These are phyloP conservation scores for Drosophila teissieri DNA, from an alignment of 1,140 invertebrate genomes.

Conservation along the genomic window DNA sequence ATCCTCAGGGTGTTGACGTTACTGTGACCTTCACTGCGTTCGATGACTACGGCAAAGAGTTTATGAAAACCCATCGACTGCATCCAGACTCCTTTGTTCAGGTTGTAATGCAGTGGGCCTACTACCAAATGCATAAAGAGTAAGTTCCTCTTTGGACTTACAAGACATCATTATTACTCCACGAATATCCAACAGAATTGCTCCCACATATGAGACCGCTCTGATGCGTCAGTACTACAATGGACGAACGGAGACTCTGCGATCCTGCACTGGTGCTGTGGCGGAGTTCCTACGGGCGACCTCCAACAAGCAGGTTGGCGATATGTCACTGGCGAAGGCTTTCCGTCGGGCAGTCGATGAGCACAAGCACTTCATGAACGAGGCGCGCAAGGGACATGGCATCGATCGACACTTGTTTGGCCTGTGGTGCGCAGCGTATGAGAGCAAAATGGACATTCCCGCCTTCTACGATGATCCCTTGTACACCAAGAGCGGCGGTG, in stretches of 20 bases:
- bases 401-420: slow-evolving; percentile 90
- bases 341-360: slow-evolving; percentile 82
- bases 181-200: slow-evolving; percentile 71
- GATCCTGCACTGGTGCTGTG: slow-evolving; percentile 85
- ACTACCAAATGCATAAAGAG: slow-evolving; percentile 86
- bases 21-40: slow-evolving; percentile 84
- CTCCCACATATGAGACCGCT: slow-evolving; percentile 86
- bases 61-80: slow-evolving; percentile 85
- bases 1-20: slow-evolving; percentile 83
- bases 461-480: slow-evolving; percentile 86
- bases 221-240: slow-evolving; percentile 86
- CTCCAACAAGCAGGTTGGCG: slow-evolving; percentile 58
- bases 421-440: slow-evolving; percentile 88
- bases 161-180: background rate
- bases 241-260: slow-evolving; percentile 86
- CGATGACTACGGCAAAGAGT: slow-evolving; percentile 86
- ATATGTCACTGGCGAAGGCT: slow-evolving; percentile 50
- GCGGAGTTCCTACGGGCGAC: slow-evolving; percentile 84
- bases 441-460: slow-evolving; percentile 85
- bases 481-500: slow-evolving; percentile 87
- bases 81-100: slow-evolving; percentile 89
- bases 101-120: slow-evolving; percentile 88
- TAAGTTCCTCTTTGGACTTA: slow-evolving; percentile 28
- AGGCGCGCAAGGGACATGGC: slow-evolving; percentile 86
- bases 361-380: slow-evolving; percentile 84